Evolutionary conservation across 2,888 invertebrate genomes (phyloP).

Genomic region (Amblyjoppa proteus): DNA sequence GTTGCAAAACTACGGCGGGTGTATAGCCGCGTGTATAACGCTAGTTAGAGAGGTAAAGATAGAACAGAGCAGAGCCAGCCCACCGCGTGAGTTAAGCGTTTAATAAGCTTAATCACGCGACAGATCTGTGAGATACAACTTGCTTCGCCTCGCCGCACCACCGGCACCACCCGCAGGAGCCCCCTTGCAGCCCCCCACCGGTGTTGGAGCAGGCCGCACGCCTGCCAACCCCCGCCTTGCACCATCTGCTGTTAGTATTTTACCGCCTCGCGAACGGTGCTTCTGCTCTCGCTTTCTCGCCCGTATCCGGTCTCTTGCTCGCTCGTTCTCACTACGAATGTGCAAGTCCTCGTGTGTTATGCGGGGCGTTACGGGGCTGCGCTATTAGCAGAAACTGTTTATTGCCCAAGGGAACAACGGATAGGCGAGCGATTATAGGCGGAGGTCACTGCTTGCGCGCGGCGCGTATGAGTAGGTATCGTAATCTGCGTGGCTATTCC

Average conservation of each 20-base stretch:
- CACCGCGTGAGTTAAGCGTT: conserved; percentile 84
- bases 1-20: conserved; percentile 57
- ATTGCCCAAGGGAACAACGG: conserved; percentile 79
- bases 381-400: conserved; percentile 83
- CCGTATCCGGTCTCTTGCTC: conserved; percentile 41
- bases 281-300: conserved; percentile 68
- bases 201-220: conserved; percentile 59
- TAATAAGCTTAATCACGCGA: conserved; percentile 85
- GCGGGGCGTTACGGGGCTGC: conserved; percentile 59
- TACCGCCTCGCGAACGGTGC: conserved; percentile 76
- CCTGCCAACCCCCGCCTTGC: conserved; percentile 74
- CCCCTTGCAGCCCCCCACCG: conserved; percentile 59
- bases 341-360: conserved; percentile 67
- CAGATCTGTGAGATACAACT: conserved; percentile 85
- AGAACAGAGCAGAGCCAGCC: conserved; percentile 76
- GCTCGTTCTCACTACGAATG: conserved; percentile 65
- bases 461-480: conserved; percentile 40
- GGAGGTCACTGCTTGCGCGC: conserved; percentile 62
- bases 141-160: conserved; percentile 81
- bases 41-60: conserved; percentile 66
- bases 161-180: conserved; percentile 47
- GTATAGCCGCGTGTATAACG: conserved; percentile 51
- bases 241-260: conserved; percentile 85
- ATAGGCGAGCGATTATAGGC: conserved; percentile 66
- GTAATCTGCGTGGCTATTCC: not conserved